These are phyloP conservation scores for Mya arenaria DNA, from an alignment of 1,140 invertebrate species.

Conservation along the genomic window DNA sequence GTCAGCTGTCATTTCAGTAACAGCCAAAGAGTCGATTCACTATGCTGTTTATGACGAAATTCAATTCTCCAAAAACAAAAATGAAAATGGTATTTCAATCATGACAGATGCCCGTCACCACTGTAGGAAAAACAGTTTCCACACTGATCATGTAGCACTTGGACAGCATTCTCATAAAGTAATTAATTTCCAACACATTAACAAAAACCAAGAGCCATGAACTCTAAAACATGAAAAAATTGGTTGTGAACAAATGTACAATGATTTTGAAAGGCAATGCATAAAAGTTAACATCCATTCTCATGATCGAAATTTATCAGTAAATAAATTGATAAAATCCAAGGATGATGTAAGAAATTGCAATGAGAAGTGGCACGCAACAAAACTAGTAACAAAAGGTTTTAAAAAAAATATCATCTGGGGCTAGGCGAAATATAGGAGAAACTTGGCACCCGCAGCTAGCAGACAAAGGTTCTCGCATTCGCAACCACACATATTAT, in stretches of 20 bases:
- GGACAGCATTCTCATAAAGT: constrained; percentile 18
- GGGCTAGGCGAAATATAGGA: no score
- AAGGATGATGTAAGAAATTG: neutral
- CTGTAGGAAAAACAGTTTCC: neutral
- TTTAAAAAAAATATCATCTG: no score
- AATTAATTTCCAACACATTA: constrained; percentile 16
- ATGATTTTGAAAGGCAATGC: neutral
- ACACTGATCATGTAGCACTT: constrained; percentile 12
- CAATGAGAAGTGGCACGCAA: constrained; percentile 6
- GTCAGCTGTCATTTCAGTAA: neutral
- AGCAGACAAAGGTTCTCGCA: neutral
- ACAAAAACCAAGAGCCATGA: neutral
- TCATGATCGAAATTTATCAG: constrained; percentile 11
- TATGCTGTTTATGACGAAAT: neutral
- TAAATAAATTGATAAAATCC: neutral
- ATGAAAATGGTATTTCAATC: neutral
- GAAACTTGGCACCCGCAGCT: constrained; percentile 6
- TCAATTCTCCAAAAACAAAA: neutral
- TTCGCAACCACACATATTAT: neutral
- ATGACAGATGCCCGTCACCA: constrained; percentile 10
- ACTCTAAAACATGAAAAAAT: neutral
- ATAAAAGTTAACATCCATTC: neutral
- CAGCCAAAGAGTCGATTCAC: neutral
- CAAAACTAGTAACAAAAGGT: constrained; percentile 10
- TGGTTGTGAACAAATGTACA: constrained; percentile 20